phyloP scores from a whole-genome alignment of 92 coral and sea anemone species.

The Epizoanthus rinbou region DNA sequence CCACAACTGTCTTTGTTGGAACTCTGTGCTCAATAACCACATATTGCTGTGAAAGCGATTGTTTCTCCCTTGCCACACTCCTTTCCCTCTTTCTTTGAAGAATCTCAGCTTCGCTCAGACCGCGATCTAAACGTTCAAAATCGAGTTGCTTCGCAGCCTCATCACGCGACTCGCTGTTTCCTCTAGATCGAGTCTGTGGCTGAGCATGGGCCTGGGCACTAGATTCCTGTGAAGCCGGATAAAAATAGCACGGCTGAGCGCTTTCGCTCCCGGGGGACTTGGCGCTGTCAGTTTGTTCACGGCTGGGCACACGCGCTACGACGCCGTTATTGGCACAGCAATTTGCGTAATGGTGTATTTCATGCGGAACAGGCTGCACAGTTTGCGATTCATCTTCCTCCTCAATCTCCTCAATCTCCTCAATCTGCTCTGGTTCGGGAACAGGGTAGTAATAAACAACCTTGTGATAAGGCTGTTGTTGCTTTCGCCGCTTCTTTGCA shows the following conservation, averaged over 20 bases:
- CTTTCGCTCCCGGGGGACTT: conserved; percentile 39
- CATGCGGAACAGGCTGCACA: conserved; percentile 49
- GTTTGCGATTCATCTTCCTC: conserved; percentile 9
- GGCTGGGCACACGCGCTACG: conserved; percentile 24
- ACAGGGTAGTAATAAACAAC: conserved; percentile 31
- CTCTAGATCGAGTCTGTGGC: conserved; percentile 12
- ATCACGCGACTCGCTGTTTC: conserved; percentile 43
- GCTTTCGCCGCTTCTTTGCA: conserved; percentile 27
- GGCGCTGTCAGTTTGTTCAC: conserved; percentile 37
- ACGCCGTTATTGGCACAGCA: conserved; percentile 28
- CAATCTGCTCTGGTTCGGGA: conserved; percentile 34
- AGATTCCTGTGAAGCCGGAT: conserved; percentile 27
- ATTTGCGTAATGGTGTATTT: conserved; percentile 66
- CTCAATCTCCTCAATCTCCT: conserved; percentile 4
- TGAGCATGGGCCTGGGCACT: conserved; percentile 32
- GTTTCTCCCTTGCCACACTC: conserved; percentile 15
- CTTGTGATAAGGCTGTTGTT: conserved; percentile 36
- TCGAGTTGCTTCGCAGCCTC: conserved; percentile 26
- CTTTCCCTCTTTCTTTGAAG: conserved; percentile 29
- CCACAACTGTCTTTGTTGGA: conserved; percentile 12
- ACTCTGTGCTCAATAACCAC: conserved; percentile 21
- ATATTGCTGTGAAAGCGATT: conserved; percentile 12
- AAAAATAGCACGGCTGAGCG: conserved; percentile 30
- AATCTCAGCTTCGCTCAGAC: conserved; percentile 27
- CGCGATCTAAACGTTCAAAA: conserved; percentile 40